Percentiles rank a stretch among this genome's conserved stretches.
Evolutionary conservation across 1,140 invertebrate species (phyloP).

Genomic region (Drosophila persimilis): DNA sequence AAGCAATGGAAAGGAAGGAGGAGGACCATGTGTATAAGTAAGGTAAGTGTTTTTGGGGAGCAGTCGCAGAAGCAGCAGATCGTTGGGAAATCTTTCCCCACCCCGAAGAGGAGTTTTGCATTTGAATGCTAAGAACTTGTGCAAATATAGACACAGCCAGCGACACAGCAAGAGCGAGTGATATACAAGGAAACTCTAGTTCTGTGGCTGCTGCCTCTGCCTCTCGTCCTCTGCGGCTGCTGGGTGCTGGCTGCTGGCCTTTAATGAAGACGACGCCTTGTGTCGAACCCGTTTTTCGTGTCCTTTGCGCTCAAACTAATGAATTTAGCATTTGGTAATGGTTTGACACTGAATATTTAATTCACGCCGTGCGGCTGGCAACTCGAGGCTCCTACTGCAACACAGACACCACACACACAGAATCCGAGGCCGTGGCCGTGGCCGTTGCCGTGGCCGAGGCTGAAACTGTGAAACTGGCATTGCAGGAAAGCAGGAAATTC

Average conservation of each 20-base stretch:
- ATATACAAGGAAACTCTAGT: constrained; percentile 12
- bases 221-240: constrained; percentile 26
- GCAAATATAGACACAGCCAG: constrained; percentile 51
- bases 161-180: constrained; percentile 14
- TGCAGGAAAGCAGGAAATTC: constrained; percentile 82
- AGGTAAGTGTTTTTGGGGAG: constrained; percentile 9
- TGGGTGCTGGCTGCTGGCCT: constrained; percentile 41
- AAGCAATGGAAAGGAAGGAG: constrained; percentile 21
- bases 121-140: constrained; percentile 63
- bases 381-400: constrained; percentile 33
- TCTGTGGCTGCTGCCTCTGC: constrained; percentile 2
- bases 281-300: constrained; percentile 80
- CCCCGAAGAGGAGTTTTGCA: background rate
- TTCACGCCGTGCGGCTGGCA: constrained; percentile 59
- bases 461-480: constrained; percentile 71
- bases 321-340: constrained; percentile 82
- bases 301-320: constrained; percentile 76
- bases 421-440: constrained; percentile 1
- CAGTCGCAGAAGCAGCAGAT: background rate
- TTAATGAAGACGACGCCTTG: constrained; percentile 75
- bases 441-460: background rate
- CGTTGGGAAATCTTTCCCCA: constrained; percentile 8
- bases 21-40: background rate
- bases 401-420: constrained; percentile 7
- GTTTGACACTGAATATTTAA: constrained; percentile 83